A percentile compares a stretch with the other conserved stretches of the same genome.
Evolutionary conservation across 1,140 invertebrate species (phyloP).

Genomic region (Drosophila tani): DNA sequence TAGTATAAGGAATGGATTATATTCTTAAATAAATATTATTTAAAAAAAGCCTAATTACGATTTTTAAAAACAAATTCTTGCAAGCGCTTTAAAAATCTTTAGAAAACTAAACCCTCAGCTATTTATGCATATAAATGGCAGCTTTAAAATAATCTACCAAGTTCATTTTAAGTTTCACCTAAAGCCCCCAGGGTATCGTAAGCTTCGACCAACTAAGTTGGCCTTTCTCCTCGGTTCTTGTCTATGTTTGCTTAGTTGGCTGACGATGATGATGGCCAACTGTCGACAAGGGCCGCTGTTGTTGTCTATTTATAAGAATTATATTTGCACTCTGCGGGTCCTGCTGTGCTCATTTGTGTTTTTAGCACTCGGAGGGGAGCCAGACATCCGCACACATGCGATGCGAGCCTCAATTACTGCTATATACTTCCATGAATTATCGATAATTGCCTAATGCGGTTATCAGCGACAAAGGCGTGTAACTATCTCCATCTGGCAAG

Average conservation of each 20-base stretch:
- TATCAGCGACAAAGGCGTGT: conserved; percentile 49
- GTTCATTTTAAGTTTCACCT: not conserved
- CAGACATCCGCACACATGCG: conserved; percentile 42
- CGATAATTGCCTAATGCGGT: conserved; percentile 73
- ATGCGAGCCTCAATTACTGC: conserved; percentile 58
- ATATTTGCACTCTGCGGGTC: conserved; percentile 73
- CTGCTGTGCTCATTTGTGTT: conserved; percentile 64
- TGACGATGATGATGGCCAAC: conserved; percentile 66
- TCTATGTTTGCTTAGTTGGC: conserved; percentile 70
- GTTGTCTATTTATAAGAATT: conserved; percentile 83
- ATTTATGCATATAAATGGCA: not conserved
- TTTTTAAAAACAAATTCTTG: too few relatives aligned
- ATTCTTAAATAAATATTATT: too few relatives aligned
- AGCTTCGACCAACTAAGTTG: conserved; percentile 4
- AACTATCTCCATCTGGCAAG: conserved; percentile 24
- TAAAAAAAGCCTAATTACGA: too few relatives aligned
- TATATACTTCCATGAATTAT: conserved; percentile 69
- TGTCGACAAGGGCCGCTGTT: conserved; percentile 77
- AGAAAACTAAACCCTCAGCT: not conserved
- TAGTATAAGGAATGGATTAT: too few relatives aligned
- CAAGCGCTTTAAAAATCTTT: too few relatives aligned
- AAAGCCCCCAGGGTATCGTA: not conserved
- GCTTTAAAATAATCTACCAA: not conserved
- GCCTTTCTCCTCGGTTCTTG: conserved; percentile 14
- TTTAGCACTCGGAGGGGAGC: conserved; percentile 16